A percentile compares a stretch with the other conserved stretches of the same genome.
phyloP scores from a whole-genome alignment of 1,140 invertebrate genomes.

The Hermetia illucens region DNA sequence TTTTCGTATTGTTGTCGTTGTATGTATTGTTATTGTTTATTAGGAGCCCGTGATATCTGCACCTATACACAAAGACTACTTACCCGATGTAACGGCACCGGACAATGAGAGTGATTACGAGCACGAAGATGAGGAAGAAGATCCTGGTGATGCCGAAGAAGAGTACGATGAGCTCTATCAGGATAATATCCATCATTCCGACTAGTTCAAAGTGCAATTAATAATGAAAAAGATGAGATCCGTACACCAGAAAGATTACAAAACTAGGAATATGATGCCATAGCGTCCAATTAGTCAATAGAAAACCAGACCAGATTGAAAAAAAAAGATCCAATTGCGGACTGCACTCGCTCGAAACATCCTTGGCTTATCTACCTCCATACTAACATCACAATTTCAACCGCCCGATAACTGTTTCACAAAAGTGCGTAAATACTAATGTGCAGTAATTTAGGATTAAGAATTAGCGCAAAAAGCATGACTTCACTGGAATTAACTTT shows the following conservation, averaged over 20 bases:
- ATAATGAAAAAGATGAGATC: too few relatives aligned
- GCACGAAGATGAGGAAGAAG: conserved; percentile 29
- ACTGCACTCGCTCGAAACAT: not conserved
- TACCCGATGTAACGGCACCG: conserved; percentile 28
- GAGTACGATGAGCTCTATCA: conserved; percentile 33
- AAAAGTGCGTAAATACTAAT: too few relatives aligned
- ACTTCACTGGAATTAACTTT: too few relatives aligned
- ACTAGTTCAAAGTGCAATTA: conserved; percentile 10
- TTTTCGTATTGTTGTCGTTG: too few relatives aligned
- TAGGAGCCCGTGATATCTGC: conserved; percentile 30
- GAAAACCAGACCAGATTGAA: not conserved
- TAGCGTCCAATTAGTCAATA: too few relatives aligned
- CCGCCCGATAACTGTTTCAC: too few relatives aligned
- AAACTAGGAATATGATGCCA: too few relatives aligned
- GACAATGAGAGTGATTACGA: conserved; percentile 27
- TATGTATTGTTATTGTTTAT: too few relatives aligned
- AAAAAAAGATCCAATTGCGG: not conserved
- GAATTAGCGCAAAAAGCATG: too few relatives aligned
- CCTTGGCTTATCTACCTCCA: not conserved
- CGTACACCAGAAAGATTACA: too few relatives aligned
- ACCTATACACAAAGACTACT: conserved; percentile 30
- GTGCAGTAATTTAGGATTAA: too few relatives aligned
- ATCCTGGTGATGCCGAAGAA: conserved; percentile 26
- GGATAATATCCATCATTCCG: conserved; percentile 30
- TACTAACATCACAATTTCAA: too few relatives aligned